phyloP scores from a whole-genome alignment of 2,113 vertebrate genomes.

The Micronycteris hirsuta region DNA sequence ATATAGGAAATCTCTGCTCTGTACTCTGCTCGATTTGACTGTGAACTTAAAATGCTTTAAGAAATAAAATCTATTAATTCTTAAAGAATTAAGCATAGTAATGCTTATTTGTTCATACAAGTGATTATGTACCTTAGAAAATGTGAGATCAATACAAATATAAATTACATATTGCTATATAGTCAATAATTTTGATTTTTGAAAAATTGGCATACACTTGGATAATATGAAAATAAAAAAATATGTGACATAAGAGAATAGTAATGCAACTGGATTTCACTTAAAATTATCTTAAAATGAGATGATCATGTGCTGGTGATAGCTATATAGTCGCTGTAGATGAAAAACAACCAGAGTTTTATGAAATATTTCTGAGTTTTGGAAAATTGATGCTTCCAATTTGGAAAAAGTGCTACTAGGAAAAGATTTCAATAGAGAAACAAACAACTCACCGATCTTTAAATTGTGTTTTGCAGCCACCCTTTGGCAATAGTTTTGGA shows the following conservation, averaged over 20 bases:
- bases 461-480: not conserved
- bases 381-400: not conserved
- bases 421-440: slow-evolving; percentile 30
- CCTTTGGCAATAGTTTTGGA: not conserved
- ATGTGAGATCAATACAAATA: not conserved
- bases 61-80: not conserved
- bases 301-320: not conserved
- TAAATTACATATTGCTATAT: not conserved
- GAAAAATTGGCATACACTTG: not conserved
- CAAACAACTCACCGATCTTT: slow-evolving; percentile 14
- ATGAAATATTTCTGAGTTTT: slow-evolving; percentile 26
- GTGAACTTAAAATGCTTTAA: not conserved
- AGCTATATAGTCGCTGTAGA: not conserved
- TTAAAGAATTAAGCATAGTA: not conserved
- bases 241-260: not conserved
- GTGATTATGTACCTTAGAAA: not conserved
- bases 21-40: not conserved
- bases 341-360: not conserved
- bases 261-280: not conserved
- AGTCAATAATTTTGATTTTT: not conserved
- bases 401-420: slow-evolving; percentile 3
- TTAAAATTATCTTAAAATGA: not conserved
- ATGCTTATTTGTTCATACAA: not conserved
- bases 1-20: not conserved
- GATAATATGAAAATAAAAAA: not conserved